Percentiles rank a stretch among this genome's conserved stretches.
Evolutionary conservation across 2,797 vertebrate species (phyloP).

Genomic region (Scyliorhinus canicula): DNA sequence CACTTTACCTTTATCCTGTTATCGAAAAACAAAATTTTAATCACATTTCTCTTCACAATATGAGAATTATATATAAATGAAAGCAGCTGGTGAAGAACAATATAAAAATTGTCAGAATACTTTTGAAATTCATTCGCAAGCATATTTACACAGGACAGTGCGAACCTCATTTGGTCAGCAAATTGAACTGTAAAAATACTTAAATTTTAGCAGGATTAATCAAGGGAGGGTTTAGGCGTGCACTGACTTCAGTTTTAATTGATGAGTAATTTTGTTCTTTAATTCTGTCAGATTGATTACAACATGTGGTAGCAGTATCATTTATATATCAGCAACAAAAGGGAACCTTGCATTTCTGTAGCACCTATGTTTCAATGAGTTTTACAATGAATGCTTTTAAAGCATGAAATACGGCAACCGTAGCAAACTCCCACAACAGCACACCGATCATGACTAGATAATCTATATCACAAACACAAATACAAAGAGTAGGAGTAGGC

Average conservation of each 20-base stretch:
- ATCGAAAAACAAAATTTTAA: not conserved
- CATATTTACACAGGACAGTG: not conserved
- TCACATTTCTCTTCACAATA: not conserved
- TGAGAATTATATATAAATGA: not conserved
- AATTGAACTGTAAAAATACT: not conserved
- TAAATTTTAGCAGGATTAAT: not conserved
- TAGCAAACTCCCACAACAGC: no score
- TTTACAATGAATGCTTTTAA: no score
- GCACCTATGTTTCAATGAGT: no score
- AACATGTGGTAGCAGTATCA: not conserved
- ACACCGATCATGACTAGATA: no score
- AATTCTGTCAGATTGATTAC: not conserved
- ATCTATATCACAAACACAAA: no score
- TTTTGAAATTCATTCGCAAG: not conserved
- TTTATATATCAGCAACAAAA: not conserved
- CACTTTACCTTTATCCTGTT: slow-evolving; percentile 5
- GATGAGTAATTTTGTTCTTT: not conserved
- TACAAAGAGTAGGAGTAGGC: no score
- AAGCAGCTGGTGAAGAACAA: not conserved
- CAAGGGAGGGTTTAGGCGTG: no score
- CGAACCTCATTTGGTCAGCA: not conserved
- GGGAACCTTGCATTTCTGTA: not conserved
- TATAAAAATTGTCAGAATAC: not conserved
- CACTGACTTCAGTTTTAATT: not conserved
- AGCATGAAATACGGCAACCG: no score